phyloP scores from a whole-genome alignment of 2,797 vertebrate genomes.

The Mastacembelus armatus region DNA sequence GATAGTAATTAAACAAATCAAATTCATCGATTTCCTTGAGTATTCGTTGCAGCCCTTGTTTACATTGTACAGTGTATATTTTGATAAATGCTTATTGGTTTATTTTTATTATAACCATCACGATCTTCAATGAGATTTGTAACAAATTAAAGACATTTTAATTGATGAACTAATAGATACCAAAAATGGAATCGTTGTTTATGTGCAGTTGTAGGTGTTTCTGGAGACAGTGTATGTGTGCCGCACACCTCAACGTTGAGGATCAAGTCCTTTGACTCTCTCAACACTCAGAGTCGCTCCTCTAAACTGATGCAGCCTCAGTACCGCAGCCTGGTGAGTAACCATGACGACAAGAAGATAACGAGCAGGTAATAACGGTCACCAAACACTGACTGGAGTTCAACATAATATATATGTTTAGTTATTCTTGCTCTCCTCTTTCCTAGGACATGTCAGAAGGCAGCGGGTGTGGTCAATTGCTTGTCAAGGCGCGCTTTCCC shows the following conservation, averaged over 20 bases:
- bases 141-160: too few relatives aligned
- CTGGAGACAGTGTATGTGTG: slow-evolving; percentile 88
- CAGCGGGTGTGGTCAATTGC: slow-evolving; percentile 86
- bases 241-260: slow-evolving; percentile 87
- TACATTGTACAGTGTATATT: too few relatives aligned
- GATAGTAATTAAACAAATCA: too few relatives aligned
- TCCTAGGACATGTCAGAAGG: slow-evolving; percentile 96
- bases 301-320: slow-evolving; percentile 93
- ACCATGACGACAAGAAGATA: slow-evolving; percentile 9
- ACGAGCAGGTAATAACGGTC: not conserved
- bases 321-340: slow-evolving; percentile 91
- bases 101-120: too few relatives aligned
- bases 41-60: too few relatives aligned
- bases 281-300: slow-evolving; percentile 91
- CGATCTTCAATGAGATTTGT: not conserved
- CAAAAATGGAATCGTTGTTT: not conserved
- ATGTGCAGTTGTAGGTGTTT: slow-evolving; percentile 85
- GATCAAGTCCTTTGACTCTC: slow-evolving; percentile 96
- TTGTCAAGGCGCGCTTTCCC: slow-evolving; percentile 93
- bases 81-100: too few relatives aligned
- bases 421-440: not conserved
- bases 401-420: not conserved
- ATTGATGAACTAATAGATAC: not conserved
- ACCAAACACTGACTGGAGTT: not conserved
- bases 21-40: too few relatives aligned